Evolutionary conservation across 1,140 invertebrate species (phyloP).

Genomic region (Psix sp.): DNA sequence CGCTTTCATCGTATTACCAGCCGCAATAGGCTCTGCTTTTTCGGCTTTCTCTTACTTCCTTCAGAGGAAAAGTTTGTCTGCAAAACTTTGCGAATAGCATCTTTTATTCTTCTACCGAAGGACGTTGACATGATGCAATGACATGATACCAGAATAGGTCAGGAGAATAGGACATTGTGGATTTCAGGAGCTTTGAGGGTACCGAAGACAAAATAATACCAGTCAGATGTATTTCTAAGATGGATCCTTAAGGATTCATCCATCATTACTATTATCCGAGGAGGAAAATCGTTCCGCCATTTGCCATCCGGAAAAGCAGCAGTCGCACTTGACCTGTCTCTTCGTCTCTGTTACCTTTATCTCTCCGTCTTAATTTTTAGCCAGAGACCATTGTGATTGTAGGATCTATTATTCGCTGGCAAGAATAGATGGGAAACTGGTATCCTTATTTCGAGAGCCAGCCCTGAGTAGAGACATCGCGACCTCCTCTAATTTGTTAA

Average conservation of each 20-base stretch:
- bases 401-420: slow-evolving; percentile 46
- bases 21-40: slow-evolving; percentile 32
- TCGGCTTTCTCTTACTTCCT: slow-evolving; percentile 28
- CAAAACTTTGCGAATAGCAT: slow-evolving; percentile 50
- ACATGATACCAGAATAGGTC: slow-evolving; percentile 12
- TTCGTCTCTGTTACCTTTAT: slow-evolving; percentile 19
- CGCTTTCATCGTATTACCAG: slow-evolving; percentile 43
- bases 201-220: too few relatives aligned
- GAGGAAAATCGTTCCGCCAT: slow-evolving; percentile 6
- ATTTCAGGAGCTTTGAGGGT: too few relatives aligned
- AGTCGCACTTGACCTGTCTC: slow-evolving; percentile 14
- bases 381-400: slow-evolving; percentile 41
- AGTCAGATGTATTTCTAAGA: too few relatives aligned
- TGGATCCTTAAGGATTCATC: too few relatives aligned
- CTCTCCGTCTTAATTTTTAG: slow-evolving; percentile 29
- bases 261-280: too few relatives aligned
- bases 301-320: slow-evolving; percentile 10
- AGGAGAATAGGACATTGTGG: too few relatives aligned
- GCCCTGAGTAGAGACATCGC: slow-evolving; percentile 13
- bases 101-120: slow-evolving; percentile 41
- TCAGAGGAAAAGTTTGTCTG: slow-evolving; percentile 31
- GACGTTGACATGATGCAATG: slow-evolving; percentile 33
- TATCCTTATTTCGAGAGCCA: slow-evolving; percentile 43
- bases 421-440: slow-evolving; percentile 25
- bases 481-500: slow-evolving; percentile 44